Evolutionary conservation across 2,888 invertebrate genomes (phyloP).

Genomic region (Latheticus oryzae): DNA sequence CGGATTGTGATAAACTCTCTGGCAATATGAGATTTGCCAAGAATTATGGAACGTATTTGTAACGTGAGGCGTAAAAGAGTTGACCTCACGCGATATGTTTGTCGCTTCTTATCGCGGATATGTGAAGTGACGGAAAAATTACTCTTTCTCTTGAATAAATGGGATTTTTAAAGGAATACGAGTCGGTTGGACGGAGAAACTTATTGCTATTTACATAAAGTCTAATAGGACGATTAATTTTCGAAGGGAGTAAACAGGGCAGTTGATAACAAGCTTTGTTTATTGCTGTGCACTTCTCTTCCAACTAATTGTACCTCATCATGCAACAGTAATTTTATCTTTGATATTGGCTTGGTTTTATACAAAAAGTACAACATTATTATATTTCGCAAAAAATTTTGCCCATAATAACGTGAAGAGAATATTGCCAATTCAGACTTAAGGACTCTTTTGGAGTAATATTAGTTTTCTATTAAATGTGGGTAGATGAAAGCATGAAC

Average conservation of each 20-base stretch:
- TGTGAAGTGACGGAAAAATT: slow-evolving; percentile 38
- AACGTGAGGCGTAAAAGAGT: slow-evolving; percentile 39
- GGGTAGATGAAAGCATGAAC: slow-evolving; percentile 11
- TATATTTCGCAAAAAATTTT: no score
- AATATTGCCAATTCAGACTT: slow-evolving; percentile 20
- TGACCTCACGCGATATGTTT: slow-evolving; percentile 46
- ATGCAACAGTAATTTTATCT: no score
- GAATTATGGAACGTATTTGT: slow-evolving; percentile 43
- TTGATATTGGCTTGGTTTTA: no score
- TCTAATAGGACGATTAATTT: slow-evolving; percentile 25
- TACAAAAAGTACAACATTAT: no score
- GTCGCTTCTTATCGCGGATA: slow-evolving; percentile 39
- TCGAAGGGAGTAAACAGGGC: slow-evolving; percentile 13
- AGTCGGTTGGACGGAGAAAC: slow-evolving; percentile 8
- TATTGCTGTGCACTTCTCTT: not conserved
- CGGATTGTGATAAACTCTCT: slow-evolving; percentile 46
- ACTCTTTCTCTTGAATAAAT: slow-evolving; percentile 35
- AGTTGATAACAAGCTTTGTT: slow-evolving; percentile 21
- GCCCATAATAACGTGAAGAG: slow-evolving; percentile 9
- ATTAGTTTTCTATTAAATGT: slow-evolving; percentile 28
- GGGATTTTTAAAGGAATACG: slow-evolving; percentile 35
- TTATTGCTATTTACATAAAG: slow-evolving; percentile 38
- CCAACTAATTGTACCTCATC: not conserved
- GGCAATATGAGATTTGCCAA: slow-evolving; percentile 44
- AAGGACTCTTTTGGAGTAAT: slow-evolving; percentile 9